Evolutionary conservation across 92 coral and sea anemone species (phyloP).

Genomic region (Bergia puertoricense): DNA sequence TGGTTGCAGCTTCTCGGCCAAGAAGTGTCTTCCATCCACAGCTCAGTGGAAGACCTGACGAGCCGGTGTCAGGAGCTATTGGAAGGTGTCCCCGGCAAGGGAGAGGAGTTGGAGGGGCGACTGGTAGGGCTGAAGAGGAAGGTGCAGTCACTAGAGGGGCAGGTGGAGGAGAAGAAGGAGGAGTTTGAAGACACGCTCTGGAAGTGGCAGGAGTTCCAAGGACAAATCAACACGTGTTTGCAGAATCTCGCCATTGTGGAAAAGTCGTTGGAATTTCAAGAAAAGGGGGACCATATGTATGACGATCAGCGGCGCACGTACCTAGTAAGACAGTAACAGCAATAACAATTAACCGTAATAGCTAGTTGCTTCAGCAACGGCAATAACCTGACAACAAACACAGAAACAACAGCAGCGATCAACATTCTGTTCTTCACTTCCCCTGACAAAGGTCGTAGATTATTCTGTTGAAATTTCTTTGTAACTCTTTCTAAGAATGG

Average conservation of each 20-base stretch:
- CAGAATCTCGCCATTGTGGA: slow-evolving; percentile 77
- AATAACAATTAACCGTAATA: background rate
- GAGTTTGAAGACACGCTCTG: slow-evolving; percentile 82
- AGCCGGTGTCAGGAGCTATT: slow-evolving; percentile 72
- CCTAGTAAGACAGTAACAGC: slow-evolving; percentile 46
- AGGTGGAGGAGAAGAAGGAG: slow-evolving; percentile 82
- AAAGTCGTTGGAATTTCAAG: slow-evolving; percentile 76
- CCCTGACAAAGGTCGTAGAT: too few relatives aligned
- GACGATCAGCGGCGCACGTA: slow-evolving; percentile 73
- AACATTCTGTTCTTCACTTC: too few relatives aligned
- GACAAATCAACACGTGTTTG: slow-evolving; percentile 74
- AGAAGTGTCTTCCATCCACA: slow-evolving; percentile 74
- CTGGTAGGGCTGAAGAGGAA: slow-evolving; percentile 57
- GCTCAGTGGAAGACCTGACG: slow-evolving; percentile 82
- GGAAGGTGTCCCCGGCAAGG: slow-evolving; percentile 55
- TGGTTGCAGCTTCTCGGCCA: slow-evolving; percentile 58
- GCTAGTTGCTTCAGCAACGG: background rate
- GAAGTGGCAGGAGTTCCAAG: slow-evolving; percentile 88
- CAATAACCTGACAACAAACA: background rate
- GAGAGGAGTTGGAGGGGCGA: slow-evolving; percentile 73
- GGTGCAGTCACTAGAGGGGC: slow-evolving; percentile 72
- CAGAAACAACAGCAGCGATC: background rate
- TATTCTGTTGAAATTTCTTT: too few relatives aligned
- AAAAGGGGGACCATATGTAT: slow-evolving; percentile 57
- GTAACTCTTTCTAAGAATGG: too few relatives aligned